These are phyloP conservation scores for Anagyrus pseudococci DNA, from an alignment of 2,888 invertebrate genomes.

Conservation along the genomic window DNA sequence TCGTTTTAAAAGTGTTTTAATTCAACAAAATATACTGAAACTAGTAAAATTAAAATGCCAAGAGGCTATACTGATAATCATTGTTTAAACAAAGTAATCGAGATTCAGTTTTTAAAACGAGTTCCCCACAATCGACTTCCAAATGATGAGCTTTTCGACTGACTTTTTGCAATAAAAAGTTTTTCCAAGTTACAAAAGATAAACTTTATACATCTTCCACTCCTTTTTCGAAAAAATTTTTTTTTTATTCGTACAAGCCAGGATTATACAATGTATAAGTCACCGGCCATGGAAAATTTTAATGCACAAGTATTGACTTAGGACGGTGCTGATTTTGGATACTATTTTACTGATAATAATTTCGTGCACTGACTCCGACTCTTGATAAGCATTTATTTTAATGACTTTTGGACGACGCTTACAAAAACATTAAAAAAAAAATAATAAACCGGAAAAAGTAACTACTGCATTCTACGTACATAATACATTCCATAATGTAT, in stretches of 20 bases:
- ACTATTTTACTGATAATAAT: constrained; percentile 17
- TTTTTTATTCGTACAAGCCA: constrained; percentile 15
- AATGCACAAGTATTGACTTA: constrained; percentile 25
- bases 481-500: constrained; percentile 37
- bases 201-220: constrained; percentile 32
- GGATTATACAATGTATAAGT: not conserved
- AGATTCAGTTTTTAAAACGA: no score
- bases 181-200: constrained; percentile 11
- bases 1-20: no score
- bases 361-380: constrained; percentile 4
- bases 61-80: no score
- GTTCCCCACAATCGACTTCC: constrained; percentile 5
- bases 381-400: constrained; percentile 10
- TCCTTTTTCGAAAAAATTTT: constrained; percentile 30
- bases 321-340: constrained; percentile 24
- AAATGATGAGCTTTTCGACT: constrained; percentile 32
- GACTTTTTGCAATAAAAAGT: constrained; percentile 29
- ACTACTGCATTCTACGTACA: constrained; percentile 15
- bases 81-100: no score
- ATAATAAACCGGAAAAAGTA: no score
- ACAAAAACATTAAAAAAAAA: not conserved
- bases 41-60: no score
- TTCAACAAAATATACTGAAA: no score
- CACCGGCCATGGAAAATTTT: constrained; percentile 12
- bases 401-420: not conserved